These are phyloP conservation scores for Cerceris rybyensis DNA, from an alignment of 2,888 invertebrate species.

Conservation along the genomic window DNA sequence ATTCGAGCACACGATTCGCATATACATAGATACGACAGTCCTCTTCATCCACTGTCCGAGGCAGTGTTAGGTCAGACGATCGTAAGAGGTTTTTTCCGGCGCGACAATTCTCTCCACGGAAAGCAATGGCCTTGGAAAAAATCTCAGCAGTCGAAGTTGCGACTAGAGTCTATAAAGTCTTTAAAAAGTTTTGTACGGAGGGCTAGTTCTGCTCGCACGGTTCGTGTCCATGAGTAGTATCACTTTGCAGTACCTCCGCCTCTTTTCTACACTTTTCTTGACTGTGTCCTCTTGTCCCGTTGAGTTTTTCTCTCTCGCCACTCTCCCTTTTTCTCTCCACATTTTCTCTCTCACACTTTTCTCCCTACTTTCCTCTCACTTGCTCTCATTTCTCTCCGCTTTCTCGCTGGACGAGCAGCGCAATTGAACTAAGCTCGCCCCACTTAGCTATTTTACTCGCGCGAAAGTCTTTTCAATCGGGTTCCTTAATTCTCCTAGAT, in stretches of 20 bases:
- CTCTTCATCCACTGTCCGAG: not conserved
- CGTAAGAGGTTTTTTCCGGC: constrained; percentile 3
- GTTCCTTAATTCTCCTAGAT: constrained; percentile 43
- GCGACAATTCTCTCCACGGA: not conserved
- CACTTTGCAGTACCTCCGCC: constrained; percentile 15
- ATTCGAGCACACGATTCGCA: not conserved
- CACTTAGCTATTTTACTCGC: constrained; percentile 14
- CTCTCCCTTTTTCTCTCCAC: not conserved
- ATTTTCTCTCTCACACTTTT: not conserved
- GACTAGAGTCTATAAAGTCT: constrained; percentile 31
- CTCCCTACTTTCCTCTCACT: not conserved
- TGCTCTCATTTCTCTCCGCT: not conserved
- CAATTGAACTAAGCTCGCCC: constrained; percentile 33
- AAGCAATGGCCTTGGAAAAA: constrained; percentile 18
- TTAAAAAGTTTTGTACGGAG: constrained; percentile 41
- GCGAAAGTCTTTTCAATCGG: constrained; percentile 43
- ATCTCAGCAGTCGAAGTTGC: constrained; percentile 24
- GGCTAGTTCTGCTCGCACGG: constrained; percentile 24
- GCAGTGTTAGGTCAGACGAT: not conserved
- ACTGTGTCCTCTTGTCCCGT: not conserved
- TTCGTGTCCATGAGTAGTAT: constrained; percentile 13
- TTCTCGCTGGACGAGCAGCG: constrained; percentile 13
- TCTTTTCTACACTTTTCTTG: not conserved
- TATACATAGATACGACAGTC: not conserved
- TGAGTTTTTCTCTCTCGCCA: not conserved